phyloP scores from a whole-genome alignment of 1,140 invertebrate species.

The Lamellibrachia luymesi region DNA sequence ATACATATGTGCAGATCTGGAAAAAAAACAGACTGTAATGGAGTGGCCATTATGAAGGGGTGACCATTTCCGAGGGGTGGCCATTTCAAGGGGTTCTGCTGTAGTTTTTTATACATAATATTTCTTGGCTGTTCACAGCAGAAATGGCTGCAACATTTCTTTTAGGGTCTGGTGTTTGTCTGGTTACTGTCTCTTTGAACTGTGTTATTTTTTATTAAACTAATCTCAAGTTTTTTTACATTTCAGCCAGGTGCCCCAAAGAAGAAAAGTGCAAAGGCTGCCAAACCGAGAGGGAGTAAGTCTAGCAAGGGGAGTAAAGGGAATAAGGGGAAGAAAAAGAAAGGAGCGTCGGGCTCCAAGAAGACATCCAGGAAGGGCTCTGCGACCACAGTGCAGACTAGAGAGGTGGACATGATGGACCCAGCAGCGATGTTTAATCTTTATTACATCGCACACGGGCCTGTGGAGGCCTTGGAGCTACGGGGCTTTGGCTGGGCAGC shows the following conservation, averaged over 20 bases:
- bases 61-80: too few species aligned
- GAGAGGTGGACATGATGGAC: constrained; percentile 39
- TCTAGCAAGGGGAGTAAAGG: constrained; percentile 36
- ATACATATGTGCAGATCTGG: too few species aligned
- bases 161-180: too few species aligned
- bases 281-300: constrained; percentile 13
- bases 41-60: too few species aligned
- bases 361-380: constrained; percentile 39
- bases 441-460: constrained; percentile 49
- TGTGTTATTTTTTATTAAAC: neutral
- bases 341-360: constrained; percentile 33
- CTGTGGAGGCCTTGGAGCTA: constrained; percentile 44
- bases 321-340: constrained; percentile 42
- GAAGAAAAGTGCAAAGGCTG: constrained; percentile 7
- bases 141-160: too few species aligned
- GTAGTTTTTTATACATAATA: neutral
- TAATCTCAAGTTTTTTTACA: neutral
- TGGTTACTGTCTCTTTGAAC: neutral
- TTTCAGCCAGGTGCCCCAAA: constrained; percentile 4
- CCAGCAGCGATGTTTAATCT: constrained; percentile 47
- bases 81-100: neutral
- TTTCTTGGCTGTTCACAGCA: neutral
- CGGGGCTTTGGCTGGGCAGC: constrained; percentile 44
- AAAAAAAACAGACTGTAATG: too few species aligned
- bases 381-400: constrained; percentile 25